Conservation (phyloP, 2,797 vertebrate genomes). For the Notamacropus eugenii region DNA sequence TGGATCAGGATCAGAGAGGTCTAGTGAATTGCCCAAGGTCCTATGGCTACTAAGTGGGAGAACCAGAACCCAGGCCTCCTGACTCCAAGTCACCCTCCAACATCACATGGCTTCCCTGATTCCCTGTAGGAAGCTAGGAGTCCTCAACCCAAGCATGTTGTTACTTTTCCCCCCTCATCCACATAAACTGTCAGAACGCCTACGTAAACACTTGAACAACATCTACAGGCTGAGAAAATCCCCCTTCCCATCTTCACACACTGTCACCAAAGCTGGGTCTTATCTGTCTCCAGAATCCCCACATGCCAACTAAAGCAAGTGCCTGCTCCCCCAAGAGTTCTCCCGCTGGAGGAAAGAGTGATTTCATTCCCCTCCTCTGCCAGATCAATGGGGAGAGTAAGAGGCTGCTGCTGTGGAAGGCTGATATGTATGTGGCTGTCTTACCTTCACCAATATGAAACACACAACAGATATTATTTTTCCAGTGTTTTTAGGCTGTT, state of each 20-base stretch:
- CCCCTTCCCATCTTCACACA: not conserved
- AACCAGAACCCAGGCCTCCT: fast-evolving
- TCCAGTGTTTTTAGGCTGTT: conserved; percentile 63
- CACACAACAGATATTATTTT: conserved; percentile 58
- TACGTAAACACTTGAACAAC: not conserved
- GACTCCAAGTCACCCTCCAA: not conserved
- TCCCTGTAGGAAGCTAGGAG: not conserved
- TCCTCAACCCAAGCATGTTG: not conserved
- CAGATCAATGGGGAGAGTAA: not conserved
- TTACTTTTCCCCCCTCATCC: not conserved
- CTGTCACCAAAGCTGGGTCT: not conserved
- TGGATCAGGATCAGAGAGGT: not conserved
- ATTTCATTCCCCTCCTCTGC: conserved; percentile 12
- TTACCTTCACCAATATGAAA: conserved; percentile 52
- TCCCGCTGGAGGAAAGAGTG: not conserved
- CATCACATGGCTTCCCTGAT: not conserved
- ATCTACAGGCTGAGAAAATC: conserved; percentile 41
- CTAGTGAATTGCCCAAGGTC: not conserved
- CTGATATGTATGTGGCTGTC: conserved; percentile 62
- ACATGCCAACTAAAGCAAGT: not conserved
- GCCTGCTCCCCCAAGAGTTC: conserved; percentile 23
- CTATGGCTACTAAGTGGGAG: not conserved
- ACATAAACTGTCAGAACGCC: not conserved
- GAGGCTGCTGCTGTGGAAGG: conserved; percentile 42
- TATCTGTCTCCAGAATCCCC: conserved; percentile 31